Evolutionary conservation across 2,888 invertebrate genomes (phyloP), one percentile per base, ranked within the genome.

Genomic region (Xestoiulus laeticollis): DNA sequence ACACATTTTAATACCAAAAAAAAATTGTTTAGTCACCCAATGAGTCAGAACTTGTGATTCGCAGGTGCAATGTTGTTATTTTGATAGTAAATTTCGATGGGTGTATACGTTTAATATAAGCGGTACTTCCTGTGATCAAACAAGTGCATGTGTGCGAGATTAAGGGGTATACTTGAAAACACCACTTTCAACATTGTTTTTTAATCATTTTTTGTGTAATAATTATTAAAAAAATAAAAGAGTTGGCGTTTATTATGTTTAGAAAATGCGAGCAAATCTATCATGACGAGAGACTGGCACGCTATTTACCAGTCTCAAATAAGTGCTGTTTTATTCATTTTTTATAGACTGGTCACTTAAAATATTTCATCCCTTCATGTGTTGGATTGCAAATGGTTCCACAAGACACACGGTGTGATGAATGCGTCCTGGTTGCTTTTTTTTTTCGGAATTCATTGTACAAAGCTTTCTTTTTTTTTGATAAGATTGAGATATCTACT

Each of bases 401-500:
- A 53, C 14, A 16, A 59, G 19, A 59, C 59, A 44, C 44, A 14
- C 22, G 59, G 22, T 22, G n/a, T 59, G 59, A 59, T 59, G 19
- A 59, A 59, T 59, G 59, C 59, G n/a, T 59, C n/a, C 53, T 53
- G 16, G 59, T 59, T 59, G n/a, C 59, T 59, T 59, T 59, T 53
- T 59, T n/a, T n/a, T n/a, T 48, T 48, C n/a, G 19, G 19, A 59
- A 59, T 59, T 59, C 59, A n/a, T 59, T 59, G 59, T 59, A 59
- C 59, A 59, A 59, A 59, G 59, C 59, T 59, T 59, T 59, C 59
- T 19, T 59, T 59, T n/a, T n/a, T 44, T 44, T 59, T 59, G 59
- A 59, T 59, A 59, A 59, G 59, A 59, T 59, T 59, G 59, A 59
- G 59, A 59, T 59, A 59, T 59, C 59, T 59, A n/a, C 59, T n/a